Base-by-base conservation (phyloP, 2,113 vertebrate genomes). In the Lethenteron camtschaticum region DNA sequence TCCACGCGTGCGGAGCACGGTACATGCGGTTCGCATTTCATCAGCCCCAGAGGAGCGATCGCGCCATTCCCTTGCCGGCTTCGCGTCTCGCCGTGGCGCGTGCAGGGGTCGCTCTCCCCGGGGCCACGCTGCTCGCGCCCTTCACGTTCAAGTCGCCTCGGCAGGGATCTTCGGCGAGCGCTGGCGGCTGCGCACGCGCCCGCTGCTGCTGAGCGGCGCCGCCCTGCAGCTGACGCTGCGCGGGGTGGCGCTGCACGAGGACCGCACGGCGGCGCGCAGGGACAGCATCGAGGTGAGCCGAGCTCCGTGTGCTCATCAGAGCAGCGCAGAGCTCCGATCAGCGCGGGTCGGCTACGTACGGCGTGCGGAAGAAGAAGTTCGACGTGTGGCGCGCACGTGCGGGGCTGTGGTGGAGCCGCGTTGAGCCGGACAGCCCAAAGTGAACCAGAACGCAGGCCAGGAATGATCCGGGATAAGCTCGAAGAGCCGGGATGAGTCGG, bases 141-240 rank as follows among this genome's bases (percentile, higher is more conserved):
- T 82, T 90, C 74, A 75, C 81, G 73, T 96, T 95, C 76, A 95
- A 92, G 76, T 86, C 88, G 7, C 70, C 75, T 73, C 69, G 56
- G 74, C 84, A 55, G 87, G 89, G 9, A 79, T 94, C 77, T 80
- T 81, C 77, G 82, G 77, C 1, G 90, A 97, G 70, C 73, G 71
- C 4, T 97, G 91, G 92, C 82, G 82, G 72, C 85, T 96, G 70
- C 79, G 80, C 70, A 89, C 91, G n/a, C 86, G 86, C 73, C 92
- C 92, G 10, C 56, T 81, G 56, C 77, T 96, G 69, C 74, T 94
- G 75, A 85, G 81, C 70, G 89, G 89, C 57, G 87, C 92, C 57
- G 24, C 78, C 60, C 77, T 97, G 71, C 85, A 85, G 75, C 80
- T 96, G 75, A 85, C 78, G 9, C 76, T 97, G 24, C 83, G 80